phyloP scores from a whole-genome alignment of 2,888 invertebrate genomes.

The Chaitophorus viminalis region DNA sequence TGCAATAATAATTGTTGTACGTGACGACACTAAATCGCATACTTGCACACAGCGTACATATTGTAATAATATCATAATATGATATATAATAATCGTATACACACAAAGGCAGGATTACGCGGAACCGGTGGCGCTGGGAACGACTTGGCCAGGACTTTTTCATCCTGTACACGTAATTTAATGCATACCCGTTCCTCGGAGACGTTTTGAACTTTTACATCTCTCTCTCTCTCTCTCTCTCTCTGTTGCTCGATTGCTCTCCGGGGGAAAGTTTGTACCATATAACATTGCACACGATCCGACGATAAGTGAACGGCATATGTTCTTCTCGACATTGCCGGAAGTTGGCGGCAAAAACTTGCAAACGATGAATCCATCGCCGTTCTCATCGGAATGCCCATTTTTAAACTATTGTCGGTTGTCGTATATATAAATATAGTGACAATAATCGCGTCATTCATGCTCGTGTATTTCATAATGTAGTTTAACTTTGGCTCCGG shows the following conservation, averaged over 20 bases:
- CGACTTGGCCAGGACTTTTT: neutral
- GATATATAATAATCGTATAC: too few relatives aligned
- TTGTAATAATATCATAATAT: too few relatives aligned
- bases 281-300: neutral
- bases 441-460: too few relatives aligned
- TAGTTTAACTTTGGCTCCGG: too few relatives aligned
- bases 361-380: neutral
- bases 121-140: neutral
- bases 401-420: neutral
- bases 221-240: neutral
- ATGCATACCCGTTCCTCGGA: neutral
- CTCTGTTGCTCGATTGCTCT: too few relatives aligned
- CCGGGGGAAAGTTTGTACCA: neutral
- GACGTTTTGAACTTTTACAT: conserved; percentile 2
- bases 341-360: conserved; percentile 15
- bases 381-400: neutral
- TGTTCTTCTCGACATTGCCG: neutral
- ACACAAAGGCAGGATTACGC: too few relatives aligned
- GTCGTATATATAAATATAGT: too few relatives aligned
- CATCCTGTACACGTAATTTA: neutral
- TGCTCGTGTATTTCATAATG: too few relatives aligned
- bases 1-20: too few relatives aligned
- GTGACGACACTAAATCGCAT: too few relatives aligned
- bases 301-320: conserved; percentile 18
- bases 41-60: too few relatives aligned